A percentile compares a stretch with the other conserved stretches of the same genome.
Evolutionary conservation across 2,113 vertebrate species (phyloP).

Genomic region (Calyptomena viridis): DNA sequence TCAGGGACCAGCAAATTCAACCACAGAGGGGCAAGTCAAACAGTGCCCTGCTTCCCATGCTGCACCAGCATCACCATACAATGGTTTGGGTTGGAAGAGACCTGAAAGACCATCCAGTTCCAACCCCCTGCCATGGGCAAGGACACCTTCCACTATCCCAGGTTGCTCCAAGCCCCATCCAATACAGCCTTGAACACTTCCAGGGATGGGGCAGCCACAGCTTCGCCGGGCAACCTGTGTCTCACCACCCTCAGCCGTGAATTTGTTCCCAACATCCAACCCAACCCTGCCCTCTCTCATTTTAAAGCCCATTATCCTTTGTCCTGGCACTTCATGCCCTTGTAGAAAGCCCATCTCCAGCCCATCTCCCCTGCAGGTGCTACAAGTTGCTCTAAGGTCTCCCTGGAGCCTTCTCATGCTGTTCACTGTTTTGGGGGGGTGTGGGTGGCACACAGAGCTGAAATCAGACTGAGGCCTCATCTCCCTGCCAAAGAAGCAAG

Average conservation of each 20-base stretch:
- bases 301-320: background rate
- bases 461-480: background rate
- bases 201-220: background rate
- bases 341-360: background rate
- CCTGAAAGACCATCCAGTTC: background rate
- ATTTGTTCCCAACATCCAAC: background rate
- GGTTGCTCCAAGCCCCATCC: background rate
- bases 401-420: background rate
- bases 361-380: background rate
- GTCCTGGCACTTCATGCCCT: rapidly evolving
- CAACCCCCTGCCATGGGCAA: background rate
- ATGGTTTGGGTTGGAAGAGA: background rate
- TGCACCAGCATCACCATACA: too few relatives aligned
- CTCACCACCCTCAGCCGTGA: background rate
- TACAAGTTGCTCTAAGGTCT: background rate
- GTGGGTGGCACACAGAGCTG: rapidly evolving
- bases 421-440: rapidly evolving
- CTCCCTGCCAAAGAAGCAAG: background rate
- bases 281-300: background rate
- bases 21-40: background rate
- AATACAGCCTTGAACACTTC: background rate
- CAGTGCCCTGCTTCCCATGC: background rate
- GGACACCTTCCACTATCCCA: background rate
- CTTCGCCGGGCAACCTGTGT: background rate
- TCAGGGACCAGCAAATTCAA: background rate